A percentile compares a stretch with the other conserved stretches of the same genome.
Evolutionary conservation across 2,797 vertebrate genomes (phyloP).

Genomic region (Sebastiscus tertius): DNA sequence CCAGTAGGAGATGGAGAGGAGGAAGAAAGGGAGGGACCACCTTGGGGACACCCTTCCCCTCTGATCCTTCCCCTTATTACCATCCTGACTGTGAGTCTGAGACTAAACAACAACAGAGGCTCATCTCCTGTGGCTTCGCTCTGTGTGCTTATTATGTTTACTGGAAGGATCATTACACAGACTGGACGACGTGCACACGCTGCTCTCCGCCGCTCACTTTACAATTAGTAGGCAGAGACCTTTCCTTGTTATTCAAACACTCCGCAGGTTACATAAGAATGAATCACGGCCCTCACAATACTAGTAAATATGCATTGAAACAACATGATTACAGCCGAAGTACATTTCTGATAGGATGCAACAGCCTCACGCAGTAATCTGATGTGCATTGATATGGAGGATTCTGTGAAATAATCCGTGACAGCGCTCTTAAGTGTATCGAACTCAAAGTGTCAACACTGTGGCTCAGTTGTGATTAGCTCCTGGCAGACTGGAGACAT

Average conservation of each 20-base stretch:
- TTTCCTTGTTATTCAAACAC: conserved; percentile 73
- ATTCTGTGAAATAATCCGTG: conserved; percentile 60
- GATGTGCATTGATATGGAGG: conserved; percentile 38
- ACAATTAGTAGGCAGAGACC: conserved; percentile 63
- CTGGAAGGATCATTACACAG: conserved; percentile 72
- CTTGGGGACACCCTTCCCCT: conserved; percentile 76
- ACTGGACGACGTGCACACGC: conserved; percentile 48
- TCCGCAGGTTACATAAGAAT: conserved; percentile 70
- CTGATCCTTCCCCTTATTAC: conserved; percentile 79
- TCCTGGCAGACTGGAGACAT: conserved; percentile 51
- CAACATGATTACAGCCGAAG: conserved; percentile 49
- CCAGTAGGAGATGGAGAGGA: conserved; percentile 39
- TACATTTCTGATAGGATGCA: conserved; percentile 35
- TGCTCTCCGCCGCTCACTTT: conserved; percentile 61
- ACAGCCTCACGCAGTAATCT: conserved; percentile 39
- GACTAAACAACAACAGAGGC: conserved; percentile 85
- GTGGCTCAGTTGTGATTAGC: conserved; percentile 49
- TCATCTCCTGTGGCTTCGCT: conserved; percentile 75
- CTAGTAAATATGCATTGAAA: conserved; percentile 58
- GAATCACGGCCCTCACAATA: conserved; percentile 62
- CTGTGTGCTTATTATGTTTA: conserved; percentile 73
- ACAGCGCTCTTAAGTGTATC: conserved; percentile 42
- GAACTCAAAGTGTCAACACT: conserved; percentile 56
- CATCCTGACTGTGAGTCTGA: conserved; percentile 71
- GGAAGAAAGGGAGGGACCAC: conserved; percentile 69